Evolutionary conservation across 1,140 invertebrate species (phyloP), one percentile per base, ranked within the genome.

Genomic region (Linepithema humile): DNA sequence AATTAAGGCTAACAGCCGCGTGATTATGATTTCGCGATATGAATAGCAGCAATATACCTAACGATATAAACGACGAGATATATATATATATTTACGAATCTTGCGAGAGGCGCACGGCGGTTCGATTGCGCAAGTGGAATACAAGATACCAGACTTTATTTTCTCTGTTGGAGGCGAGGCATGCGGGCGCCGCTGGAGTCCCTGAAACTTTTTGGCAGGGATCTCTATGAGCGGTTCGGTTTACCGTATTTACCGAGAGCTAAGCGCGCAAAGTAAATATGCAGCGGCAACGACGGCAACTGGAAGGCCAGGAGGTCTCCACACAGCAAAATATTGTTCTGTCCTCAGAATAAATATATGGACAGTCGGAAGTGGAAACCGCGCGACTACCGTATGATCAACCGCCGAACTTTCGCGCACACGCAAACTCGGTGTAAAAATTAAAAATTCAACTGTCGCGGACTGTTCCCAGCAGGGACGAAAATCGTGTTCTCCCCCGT

Each of bases 201-300:
- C 64, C 48, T 43, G 75, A 80, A 80, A 70, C 75, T 80, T 80
- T 80, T 80, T 70, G 48, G 23, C 75, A 32, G 35, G 43, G n/a
- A 70, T 80, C 64, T 77, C 59, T 17, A 4, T 32, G 35, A 70
- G n/a, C 23, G 26, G 23, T 64, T 50, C 43, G 60, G 75, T 80
- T 80, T 69, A 20, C 35, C 48, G 64, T 80, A 80, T 80, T 80
- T 80, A 70, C 75, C 75, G 35, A 29, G 38, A 70, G 35, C 50
- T 70, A 70, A 80, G 64, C 48, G 75, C 35, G 35, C 48, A 64
- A 43, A 17, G 38, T 70, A 57, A 80, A 70, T 80, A 80, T 43
- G 48, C 45, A 15, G 20, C 38, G 55, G 32, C 12, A 35, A 38
- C 32, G n/a, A 15, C 10, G 3, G 15, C 62, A 55, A 43, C 43